Percentiles rank a stretch among this genome's conserved stretches.
These are phyloP conservation scores for Anniella stebbinsi DNA, from an alignment of 2,797 vertebrate species.

Conservation along the genomic window DNA sequence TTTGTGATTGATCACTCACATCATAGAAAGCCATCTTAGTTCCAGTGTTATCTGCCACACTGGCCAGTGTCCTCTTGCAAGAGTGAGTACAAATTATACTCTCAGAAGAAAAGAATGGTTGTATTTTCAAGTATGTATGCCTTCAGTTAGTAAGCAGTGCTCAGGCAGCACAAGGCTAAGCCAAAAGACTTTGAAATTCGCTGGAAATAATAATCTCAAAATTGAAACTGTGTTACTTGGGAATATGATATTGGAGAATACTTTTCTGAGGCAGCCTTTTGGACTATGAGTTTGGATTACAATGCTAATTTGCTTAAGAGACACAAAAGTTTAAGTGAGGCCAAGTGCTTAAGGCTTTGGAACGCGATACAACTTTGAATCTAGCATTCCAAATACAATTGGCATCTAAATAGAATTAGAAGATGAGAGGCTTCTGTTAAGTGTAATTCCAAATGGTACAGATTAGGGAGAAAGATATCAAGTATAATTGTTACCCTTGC, in stretches of 20 bases:
- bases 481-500: not conserved
- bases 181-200: not conserved
- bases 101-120: not conserved
- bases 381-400: not conserved
- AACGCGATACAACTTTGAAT: not conserved
- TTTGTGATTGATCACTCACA: not conserved
- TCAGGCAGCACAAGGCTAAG: not conserved
- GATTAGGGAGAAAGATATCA: conserved; percentile 8
- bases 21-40: not conserved
- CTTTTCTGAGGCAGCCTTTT: not conserved
- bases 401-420: conserved; percentile 5
- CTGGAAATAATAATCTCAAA: not conserved
- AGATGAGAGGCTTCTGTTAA: conserved; percentile 28
- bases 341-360: not conserved
- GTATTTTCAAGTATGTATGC: not conserved
- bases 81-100: not conserved
- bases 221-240: not conserved
- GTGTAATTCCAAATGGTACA: conserved; percentile 4
- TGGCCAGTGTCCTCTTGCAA: not conserved
- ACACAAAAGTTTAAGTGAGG: conserved; percentile 36
- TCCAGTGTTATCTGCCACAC: not conserved
- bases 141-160: not conserved
- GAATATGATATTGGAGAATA: conserved; percentile 20
- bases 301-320: conserved; percentile 14
- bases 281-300: not conserved